Conservation (phyloP, 1,140 invertebrate genomes). For the Asbolus verrucosus region DNA sequence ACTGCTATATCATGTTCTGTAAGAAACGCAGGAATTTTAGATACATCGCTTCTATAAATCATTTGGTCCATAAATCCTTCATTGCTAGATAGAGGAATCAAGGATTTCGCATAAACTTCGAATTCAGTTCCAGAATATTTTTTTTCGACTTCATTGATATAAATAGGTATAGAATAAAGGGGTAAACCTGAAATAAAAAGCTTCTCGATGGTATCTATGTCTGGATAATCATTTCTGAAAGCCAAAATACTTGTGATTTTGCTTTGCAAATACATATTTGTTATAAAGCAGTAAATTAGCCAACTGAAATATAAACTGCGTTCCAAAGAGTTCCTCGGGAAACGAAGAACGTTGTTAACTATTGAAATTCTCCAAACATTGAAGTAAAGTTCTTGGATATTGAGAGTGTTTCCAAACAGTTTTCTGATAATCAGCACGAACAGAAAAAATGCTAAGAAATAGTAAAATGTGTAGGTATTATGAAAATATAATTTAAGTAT, state of each 20-base stretch:
- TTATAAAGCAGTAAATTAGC: not conserved
- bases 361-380: not conserved
- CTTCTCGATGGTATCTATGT: constrained; percentile 32
- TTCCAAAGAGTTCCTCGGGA: constrained; percentile 16
- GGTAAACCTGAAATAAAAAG: not conserved
- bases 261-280: constrained; percentile 27
- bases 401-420: not conserved
- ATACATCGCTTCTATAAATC: not conserved
- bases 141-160: constrained; percentile 23
- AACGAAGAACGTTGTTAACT: not conserved
- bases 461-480: not conserved
- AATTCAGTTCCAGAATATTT: constrained; percentile 14
- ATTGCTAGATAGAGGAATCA: not conserved
- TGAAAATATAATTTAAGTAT: no score
- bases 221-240: not conserved
- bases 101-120: not conserved
- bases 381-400: not conserved
- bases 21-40: constrained; percentile 5
- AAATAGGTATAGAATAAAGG: constrained; percentile 7
- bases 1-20: constrained; percentile 16
- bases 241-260: constrained; percentile 32
- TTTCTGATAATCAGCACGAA: not conserved
- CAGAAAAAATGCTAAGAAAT: not conserved
- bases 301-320: constrained; percentile 16
- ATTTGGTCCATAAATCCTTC: constrained; percentile 23